Percentiles rank a stretch among this genome's conserved stretches.
Conservation (phyloP, 2,797 vertebrate genomes). For the Eulemur albifrons region DNA sequence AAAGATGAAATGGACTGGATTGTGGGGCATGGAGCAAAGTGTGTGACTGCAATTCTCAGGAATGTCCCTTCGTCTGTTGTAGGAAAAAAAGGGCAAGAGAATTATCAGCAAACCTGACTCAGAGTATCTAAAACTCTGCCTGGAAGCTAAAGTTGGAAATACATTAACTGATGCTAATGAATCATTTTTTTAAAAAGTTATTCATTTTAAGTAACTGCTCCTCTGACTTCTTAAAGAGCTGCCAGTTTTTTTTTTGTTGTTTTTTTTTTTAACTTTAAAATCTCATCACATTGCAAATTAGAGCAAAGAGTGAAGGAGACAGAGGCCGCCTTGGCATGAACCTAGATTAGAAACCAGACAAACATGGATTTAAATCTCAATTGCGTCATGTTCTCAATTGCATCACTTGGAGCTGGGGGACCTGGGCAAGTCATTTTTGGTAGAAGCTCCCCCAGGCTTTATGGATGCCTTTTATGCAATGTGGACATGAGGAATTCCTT, state of each 20-base stretch:
- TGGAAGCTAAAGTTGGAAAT: neutral
- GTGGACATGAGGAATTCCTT: neutral
- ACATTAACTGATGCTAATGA: neutral
- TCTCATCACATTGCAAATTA: neutral
- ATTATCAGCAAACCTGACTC: neutral
- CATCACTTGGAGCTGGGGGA: too few relatives aligned
- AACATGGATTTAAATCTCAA: neutral
- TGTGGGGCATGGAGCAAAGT: neutral
- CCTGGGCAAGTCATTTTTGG: neutral
- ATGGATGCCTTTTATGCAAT: neutral
- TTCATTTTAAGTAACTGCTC: neutral
- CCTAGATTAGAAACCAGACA: neutral
- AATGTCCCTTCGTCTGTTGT: neutral
- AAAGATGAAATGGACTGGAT: neutral
- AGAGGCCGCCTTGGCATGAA: neutral
- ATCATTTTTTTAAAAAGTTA: neutral
- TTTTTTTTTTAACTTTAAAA: neutral
- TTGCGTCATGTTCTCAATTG: neutral
- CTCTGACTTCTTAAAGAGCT: neutral
- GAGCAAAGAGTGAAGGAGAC: neutral
- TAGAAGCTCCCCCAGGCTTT: neutral
- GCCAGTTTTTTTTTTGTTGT: neutral
- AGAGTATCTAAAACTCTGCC: neutral
- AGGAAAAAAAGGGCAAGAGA: neutral
- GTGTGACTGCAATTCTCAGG: neutral